phyloP scores from a whole-genome alignment of 2,888 invertebrate species.

The Holacanthella duospinosa region DNA sequence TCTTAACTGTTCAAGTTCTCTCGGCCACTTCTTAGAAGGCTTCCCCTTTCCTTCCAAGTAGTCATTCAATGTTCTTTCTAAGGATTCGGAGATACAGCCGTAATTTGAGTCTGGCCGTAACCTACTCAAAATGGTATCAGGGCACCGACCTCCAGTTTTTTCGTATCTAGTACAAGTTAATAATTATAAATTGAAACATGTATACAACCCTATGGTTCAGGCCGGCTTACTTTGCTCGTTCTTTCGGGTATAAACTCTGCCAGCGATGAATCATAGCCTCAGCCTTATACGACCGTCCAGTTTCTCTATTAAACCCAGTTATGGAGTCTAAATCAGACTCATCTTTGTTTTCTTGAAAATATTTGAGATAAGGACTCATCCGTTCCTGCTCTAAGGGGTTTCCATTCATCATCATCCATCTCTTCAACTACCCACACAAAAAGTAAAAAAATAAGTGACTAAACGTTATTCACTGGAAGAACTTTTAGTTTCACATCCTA shows the following conservation, averaged over 20 bases:
- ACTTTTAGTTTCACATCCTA: not conserved
- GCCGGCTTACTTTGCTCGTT: constrained; percentile 42
- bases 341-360: constrained; percentile 47
- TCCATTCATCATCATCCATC: not conserved
- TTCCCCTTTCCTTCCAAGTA: constrained; percentile 44
- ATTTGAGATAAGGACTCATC: constrained; percentile 38
- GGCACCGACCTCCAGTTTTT: constrained; percentile 44
- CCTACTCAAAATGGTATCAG: constrained; percentile 62
- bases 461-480: too few relatives aligned
- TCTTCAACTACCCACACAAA: not conserved
- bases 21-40: constrained; percentile 44
- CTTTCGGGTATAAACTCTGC: constrained; percentile 52
- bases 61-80: constrained; percentile 56
- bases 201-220: too few relatives aligned
- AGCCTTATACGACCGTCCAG: constrained; percentile 52
- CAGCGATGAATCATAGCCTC: constrained; percentile 56
- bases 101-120: constrained; percentile 65
- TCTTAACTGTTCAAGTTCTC: constrained; percentile 50
- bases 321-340: constrained; percentile 42
- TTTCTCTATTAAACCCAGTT: constrained; percentile 42
- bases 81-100: constrained; percentile 72
- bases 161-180: constrained; percentile 2
- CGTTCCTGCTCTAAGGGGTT: not conserved
- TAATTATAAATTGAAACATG: not conserved
- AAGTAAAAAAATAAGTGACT: not conserved